Base-by-base conservation (phyloP, 1,140 invertebrate genomes). In the Drosophila oshimai region DNA sequence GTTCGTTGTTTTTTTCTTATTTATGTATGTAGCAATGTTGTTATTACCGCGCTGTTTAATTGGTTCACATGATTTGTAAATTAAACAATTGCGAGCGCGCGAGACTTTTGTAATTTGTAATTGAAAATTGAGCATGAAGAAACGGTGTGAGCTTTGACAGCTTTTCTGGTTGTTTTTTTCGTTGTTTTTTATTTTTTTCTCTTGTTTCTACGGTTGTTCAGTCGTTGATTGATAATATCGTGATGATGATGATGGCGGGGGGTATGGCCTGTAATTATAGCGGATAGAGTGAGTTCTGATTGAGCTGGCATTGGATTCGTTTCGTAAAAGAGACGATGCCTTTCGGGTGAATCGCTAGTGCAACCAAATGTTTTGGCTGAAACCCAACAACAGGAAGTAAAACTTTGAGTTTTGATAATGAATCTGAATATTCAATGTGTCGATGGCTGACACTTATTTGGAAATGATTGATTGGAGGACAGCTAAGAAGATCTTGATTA, bases 31-130 rank as follows among this genome's bases (percentile, higher is more conserved):
- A 46, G 24, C 20, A 20, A 12, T 74, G 50, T 54, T 71, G 45
- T 45, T 77, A 54, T 68, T 62, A 42, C 61, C 61, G 62, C 67
- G 75, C 58, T 78, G 73, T 74, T 74, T 89, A 89, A 89, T 89
- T 89, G 86, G 86, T 89, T 89, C 86, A 89, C 86, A 89, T 89
- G 86, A 89, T 89, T 89, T 89, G 86, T 89, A 89, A 89, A 89
- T 89, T 89, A 89, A 89, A 89, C 76, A 89, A 89, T 88, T 87
- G 71, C 65, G 78, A 71, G 65, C 77, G 77, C 49, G 60, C 77
- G 73, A 55, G 49, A 72, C 75, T 74, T 68, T 76, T 76, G 74
- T 76, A 81, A 62, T 76, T 86, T 86, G 72, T 87, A 87, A 87
- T 87, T 87, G 81, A 87, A 87, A 87, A 87, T 51, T 81, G 62